phyloP scores from a whole-genome alignment of 2,888 invertebrate genomes.

The Tortricodes alternella region DNA sequence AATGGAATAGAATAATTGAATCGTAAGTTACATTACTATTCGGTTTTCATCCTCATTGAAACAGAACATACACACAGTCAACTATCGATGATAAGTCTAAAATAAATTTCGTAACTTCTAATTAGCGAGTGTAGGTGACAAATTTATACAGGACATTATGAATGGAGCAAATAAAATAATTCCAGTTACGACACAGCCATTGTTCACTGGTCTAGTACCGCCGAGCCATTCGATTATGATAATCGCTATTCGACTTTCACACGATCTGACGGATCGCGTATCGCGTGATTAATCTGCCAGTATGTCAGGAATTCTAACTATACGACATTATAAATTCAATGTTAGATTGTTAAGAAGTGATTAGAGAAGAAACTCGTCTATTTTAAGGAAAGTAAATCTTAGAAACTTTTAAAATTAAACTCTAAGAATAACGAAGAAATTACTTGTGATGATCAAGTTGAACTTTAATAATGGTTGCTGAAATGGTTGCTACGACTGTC shows the following conservation, averaged over 20 bases:
- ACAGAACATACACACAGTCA: neutral
- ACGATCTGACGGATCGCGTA: conserved; percentile 12
- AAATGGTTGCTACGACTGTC: neutral
- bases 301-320: neutral
- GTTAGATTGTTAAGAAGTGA: neutral
- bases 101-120: neutral
- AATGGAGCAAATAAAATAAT: conserved; percentile 2
- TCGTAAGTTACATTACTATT: neutral
- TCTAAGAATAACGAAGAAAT: too few species aligned
- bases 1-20: neutral
- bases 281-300: conserved; percentile 14
- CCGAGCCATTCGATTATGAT: conserved; percentile 23
- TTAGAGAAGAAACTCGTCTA: neutral
- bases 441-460: too few species aligned
- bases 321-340: neutral
- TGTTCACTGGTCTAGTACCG: conserved; percentile 22
- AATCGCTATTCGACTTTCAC: conserved; percentile 26
- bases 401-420: too few species aligned
- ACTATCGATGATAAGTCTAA: too few species aligned
- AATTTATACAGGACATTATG: conserved; percentile 19
- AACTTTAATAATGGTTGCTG: neutral
- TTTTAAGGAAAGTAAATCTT: neutral
- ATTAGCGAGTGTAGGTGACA: conserved; percentile 12
- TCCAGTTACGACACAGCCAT: conserved; percentile 14
- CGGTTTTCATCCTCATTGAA: neutral